Percentiles rank a stretch among this genome's conserved stretches.
Conservation (phyloP, 2,888 invertebrate species). For the Lamproptera curius region DNA sequence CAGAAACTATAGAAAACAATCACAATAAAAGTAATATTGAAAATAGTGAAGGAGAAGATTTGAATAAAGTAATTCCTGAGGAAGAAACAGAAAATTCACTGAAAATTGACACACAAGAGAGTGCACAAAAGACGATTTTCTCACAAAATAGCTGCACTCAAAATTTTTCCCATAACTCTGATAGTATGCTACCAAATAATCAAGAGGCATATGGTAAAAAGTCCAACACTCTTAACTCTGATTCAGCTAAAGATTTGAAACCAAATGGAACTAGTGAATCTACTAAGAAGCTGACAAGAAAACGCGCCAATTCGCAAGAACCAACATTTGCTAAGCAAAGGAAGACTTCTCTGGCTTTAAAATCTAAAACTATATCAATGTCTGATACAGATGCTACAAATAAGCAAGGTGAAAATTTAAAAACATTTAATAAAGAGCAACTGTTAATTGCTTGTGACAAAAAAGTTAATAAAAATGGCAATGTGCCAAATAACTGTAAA, state of each 20-base stretch:
- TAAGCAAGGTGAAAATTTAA: neutral
- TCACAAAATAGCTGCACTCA: slow-evolving; percentile 23
- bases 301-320: slow-evolving; percentile 16
- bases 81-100: slow-evolving; percentile 18
- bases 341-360: neutral
- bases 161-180: slow-evolving; percentile 40
- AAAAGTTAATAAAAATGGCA: too few relatives aligned
- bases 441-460: too few relatives aligned
- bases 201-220: slow-evolving; percentile 49
- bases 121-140: slow-evolving; percentile 15
- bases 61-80: slow-evolving; percentile 22
- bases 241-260: slow-evolving; percentile 2
- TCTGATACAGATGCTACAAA: slow-evolving; percentile 11
- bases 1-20: neutral
- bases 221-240: slow-evolving; percentile 7
- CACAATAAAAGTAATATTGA: neutral
- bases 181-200: slow-evolving; percentile 59
- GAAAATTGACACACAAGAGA: slow-evolving; percentile 16
- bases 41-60: slow-evolving; percentile 21
- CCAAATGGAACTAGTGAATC: slow-evolving; percentile 14
- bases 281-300: neutral
- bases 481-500: too few relatives aligned
- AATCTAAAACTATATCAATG: slow-evolving; percentile 1
- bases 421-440: too few relatives aligned
- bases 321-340: slow-evolving; percentile 3